phyloP scores from a whole-genome alignment of 2,113 vertebrate genomes.

The Odocoileus hemionus region DNA sequence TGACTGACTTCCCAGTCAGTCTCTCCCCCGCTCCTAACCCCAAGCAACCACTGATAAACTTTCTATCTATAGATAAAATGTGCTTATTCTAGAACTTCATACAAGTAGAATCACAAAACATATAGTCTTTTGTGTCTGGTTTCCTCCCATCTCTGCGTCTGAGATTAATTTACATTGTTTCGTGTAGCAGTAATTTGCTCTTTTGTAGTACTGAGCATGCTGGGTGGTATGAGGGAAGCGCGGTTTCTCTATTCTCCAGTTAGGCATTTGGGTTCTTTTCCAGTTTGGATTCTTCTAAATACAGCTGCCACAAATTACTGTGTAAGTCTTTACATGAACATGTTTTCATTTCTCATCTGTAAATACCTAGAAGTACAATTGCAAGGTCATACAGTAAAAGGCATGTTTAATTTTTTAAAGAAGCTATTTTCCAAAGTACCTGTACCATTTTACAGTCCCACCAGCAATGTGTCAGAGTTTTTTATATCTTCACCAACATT shows the following conservation, averaged over 20 bases:
- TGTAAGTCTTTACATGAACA: neutral
- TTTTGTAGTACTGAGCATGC: neutral
- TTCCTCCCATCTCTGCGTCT: neutral
- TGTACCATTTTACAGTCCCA: neutral
- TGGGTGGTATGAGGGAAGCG: rapidly evolving
- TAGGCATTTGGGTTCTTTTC: neutral
- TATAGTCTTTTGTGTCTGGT: neutral
- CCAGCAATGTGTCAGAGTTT: neutral
- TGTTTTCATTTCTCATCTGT: neutral
- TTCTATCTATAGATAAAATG: neutral
- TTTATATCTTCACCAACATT: neutral
- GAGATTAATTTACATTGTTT: neutral
- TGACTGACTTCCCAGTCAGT: neutral
- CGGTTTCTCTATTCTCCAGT: neutral
- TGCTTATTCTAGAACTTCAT: neutral
- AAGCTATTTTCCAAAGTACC: neutral
- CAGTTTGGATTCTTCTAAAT: neutral
- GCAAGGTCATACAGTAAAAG: neutral
- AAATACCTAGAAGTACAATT: neutral
- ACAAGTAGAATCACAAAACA: neutral
- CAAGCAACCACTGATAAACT: neutral
- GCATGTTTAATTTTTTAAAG: neutral
- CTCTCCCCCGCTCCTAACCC: neutral
- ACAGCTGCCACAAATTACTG: neutral
- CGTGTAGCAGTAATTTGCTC: neutral